A percentile compares a stretch with the other conserved stretches of the same genome.
Conservation (phyloP, 2,113 vertebrate genomes). For the Calidris pugnax region DNA sequence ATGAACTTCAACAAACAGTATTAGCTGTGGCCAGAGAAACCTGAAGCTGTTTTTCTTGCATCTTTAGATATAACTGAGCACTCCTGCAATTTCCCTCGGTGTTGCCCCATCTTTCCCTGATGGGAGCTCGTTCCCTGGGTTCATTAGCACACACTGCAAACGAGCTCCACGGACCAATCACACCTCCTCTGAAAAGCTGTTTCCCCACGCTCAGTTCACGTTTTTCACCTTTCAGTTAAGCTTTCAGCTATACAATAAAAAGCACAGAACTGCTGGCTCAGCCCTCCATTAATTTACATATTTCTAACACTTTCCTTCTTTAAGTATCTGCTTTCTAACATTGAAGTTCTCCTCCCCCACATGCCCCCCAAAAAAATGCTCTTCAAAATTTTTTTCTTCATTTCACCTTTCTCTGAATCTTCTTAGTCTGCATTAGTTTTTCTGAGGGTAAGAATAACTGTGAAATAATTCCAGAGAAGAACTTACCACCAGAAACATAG, state of each 20-base stretch:
- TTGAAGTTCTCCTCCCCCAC: rapidly evolving
- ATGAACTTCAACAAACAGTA: not conserved
- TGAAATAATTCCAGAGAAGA: not conserved
- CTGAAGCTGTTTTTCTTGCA: not conserved
- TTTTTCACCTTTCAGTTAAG: not conserved
- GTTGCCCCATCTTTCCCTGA: not conserved
- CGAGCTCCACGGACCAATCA: not conserved
- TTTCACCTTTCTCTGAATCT: not conserved
- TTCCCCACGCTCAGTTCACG: not conserved
- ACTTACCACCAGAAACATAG: not conserved
- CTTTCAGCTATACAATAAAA: not conserved
- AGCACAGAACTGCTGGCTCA: not conserved
- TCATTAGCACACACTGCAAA: not conserved
- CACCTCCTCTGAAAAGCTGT: not conserved
- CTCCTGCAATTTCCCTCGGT: not conserved
- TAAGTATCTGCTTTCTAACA: not conserved
- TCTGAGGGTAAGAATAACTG: not conserved
- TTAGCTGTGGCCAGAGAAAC: not conserved
- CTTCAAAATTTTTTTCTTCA: not conserved
- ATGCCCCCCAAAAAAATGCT: not conserved
- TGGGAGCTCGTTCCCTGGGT: not conserved
- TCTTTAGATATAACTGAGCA: not conserved
- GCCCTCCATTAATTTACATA: not conserved
- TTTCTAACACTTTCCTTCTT: not conserved
- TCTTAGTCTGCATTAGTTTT: not conserved